Percentiles rank a stretch among this genome's conserved stretches.
Evolutionary conservation across 35 echinoderm and acorn worm species (phyloP).

Genomic region (Diadema setosum): DNA sequence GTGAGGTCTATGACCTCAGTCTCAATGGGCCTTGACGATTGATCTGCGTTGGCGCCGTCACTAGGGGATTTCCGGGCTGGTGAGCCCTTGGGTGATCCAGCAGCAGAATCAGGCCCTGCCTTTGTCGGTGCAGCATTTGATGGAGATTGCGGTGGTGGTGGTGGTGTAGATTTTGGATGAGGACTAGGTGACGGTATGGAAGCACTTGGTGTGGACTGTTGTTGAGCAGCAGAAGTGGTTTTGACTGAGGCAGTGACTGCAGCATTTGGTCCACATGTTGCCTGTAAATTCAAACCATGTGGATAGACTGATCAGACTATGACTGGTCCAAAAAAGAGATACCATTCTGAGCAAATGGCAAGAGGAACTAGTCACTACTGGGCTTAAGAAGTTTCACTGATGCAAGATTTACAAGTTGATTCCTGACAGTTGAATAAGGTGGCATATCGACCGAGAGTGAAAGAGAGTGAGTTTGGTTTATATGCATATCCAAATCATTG

Average conservation of each 20-base stretch:
- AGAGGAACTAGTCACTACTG: too few relatives aligned
- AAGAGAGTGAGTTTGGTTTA: too few relatives aligned
- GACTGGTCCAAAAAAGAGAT: too few relatives aligned
- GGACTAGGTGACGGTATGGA: not conserved
- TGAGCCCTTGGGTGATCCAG: not conserved
- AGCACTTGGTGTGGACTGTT: not conserved
- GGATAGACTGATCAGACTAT: too few relatives aligned
- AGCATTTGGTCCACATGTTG: not conserved
- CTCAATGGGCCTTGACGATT: not conserved
- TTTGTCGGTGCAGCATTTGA: not conserved
- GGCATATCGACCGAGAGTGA: too few relatives aligned
- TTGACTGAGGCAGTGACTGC: not conserved
- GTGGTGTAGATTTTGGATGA: not conserved
- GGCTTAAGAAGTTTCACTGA: too few relatives aligned
- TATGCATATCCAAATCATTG: too few relatives aligned
- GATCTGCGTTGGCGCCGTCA: not conserved
- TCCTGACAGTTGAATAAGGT: too few relatives aligned
- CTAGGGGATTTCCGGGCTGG: not conserved
- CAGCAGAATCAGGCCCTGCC: not conserved
- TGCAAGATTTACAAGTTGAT: too few relatives aligned
- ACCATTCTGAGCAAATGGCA: too few relatives aligned
- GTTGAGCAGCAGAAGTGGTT: not conserved
- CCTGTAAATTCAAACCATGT: too few relatives aligned
- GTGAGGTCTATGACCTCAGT: conserved; percentile 31
- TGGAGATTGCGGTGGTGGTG: not conserved